Evolutionary conservation across 2,888 invertebrate genomes (phyloP).

Genomic region (Archaeoteleia sp.): DNA sequence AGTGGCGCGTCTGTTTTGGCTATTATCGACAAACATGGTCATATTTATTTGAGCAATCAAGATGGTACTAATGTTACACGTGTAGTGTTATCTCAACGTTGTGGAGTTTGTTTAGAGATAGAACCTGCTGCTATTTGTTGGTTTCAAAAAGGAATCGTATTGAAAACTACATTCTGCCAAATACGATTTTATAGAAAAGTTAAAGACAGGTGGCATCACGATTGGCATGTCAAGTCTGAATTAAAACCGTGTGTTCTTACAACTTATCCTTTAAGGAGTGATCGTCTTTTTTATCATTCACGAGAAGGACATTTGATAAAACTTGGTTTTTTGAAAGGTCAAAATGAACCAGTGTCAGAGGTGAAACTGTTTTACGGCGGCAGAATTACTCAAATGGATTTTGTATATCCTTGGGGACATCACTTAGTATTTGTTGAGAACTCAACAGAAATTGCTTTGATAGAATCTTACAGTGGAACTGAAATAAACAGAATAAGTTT

Average conservation of each 20-base stretch:
- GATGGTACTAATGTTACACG: slow-evolving; percentile 59
- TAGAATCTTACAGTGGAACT: slow-evolving; percentile 60
- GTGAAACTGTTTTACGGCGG: slow-evolving; percentile 55
- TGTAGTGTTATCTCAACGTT: slow-evolving; percentile 61
- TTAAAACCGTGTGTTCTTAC: slow-evolving; percentile 59
- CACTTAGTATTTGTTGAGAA: slow-evolving; percentile 60
- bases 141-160: slow-evolving; percentile 64
- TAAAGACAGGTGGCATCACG: slow-evolving; percentile 56
- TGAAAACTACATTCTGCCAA: slow-evolving; percentile 68
- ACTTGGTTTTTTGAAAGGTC: slow-evolving; percentile 50
- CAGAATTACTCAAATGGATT: slow-evolving; percentile 51
- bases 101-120: slow-evolving; percentile 57
- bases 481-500: slow-evolving; percentile 53
- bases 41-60: slow-evolving; percentile 62
- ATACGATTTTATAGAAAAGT: slow-evolving; percentile 62
- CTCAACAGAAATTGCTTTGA: slow-evolving; percentile 53
- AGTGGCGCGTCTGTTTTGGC: slow-evolving; percentile 58
- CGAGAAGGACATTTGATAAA: slow-evolving; percentile 65
- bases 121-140: slow-evolving; percentile 63
- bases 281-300: slow-evolving; percentile 64
- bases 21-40: slow-evolving; percentile 61
- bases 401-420: slow-evolving; percentile 68
- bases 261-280: slow-evolving; percentile 55
- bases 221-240: slow-evolving; percentile 60
- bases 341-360: slow-evolving; percentile 30